A percentile compares a stretch with the other conserved stretches of the same genome.
These are phyloP conservation scores for Panagrolaimus sp. DNA, from an alignment of 1,140 invertebrate species.

Conservation along the genomic window DNA sequence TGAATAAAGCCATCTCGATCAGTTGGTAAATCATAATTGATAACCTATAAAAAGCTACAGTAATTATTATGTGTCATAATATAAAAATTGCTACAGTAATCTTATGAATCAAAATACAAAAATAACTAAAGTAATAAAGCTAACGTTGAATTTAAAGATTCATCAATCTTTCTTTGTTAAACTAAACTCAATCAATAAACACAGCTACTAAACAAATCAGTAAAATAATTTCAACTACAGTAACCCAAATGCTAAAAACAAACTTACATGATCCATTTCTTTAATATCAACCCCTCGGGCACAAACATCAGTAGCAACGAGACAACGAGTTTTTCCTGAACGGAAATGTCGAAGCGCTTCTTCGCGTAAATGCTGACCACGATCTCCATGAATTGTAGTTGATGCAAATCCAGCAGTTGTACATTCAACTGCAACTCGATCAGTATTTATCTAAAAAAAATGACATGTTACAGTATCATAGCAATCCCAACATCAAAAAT, in stretches of 20 bases:
- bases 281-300: slow-evolving; percentile 92
- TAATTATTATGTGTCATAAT: too few species aligned
- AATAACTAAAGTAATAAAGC: too few species aligned
- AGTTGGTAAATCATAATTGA: background rate
- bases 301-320: slow-evolving; percentile 87
- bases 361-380: slow-evolving; percentile 63
- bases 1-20: background rate
- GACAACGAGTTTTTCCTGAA: slow-evolving; percentile 78
- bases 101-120: too few species aligned
- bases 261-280: slow-evolving; percentile 79
- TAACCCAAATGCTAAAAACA: background rate
- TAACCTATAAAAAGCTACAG: background rate
- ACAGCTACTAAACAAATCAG: too few species aligned
- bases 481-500: too few species aligned
- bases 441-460: background rate
- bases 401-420: background rate
- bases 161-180: too few species aligned
- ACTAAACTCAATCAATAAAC: too few species aligned
- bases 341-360: slow-evolving; percentile 86
- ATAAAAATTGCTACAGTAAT: too few species aligned
- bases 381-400: slow-evolving; percentile 8
- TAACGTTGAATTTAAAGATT: too few species aligned
- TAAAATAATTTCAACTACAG: too few species aligned
- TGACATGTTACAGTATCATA: too few species aligned
- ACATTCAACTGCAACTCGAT: background rate